Base-by-base conservation (phyloP, 2,113 vertebrate genomes). In the Hemichromis elongatus region DNA sequence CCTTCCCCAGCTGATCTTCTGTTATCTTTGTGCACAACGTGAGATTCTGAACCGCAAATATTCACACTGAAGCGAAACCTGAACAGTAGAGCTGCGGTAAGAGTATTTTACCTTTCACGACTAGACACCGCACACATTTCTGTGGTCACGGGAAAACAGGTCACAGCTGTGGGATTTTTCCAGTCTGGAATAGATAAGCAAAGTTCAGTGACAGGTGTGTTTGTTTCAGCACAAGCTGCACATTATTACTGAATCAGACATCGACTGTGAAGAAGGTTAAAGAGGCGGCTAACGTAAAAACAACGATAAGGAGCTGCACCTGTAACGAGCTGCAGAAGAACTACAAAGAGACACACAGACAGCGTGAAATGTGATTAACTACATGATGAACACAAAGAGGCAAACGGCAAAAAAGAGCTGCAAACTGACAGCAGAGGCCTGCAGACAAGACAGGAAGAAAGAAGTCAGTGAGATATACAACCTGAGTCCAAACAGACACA, bases 161-260 rank as follows among this genome's bases (percentile, higher is more conserved):
- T 50, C 42, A 73, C 42, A 73, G 6, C 68, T 73, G 42, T 42
- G 50, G 42, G 68, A 73, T 28, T 19, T 26, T 5, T 19, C 37
- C 24, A 73, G 0, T 19, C 16, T 30, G 24, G 5, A 0, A 30
- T 11, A 50, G 42, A 73, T 16, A 19, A 55, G 30, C 3, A 40
- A 56, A 42, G 33, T 24, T 79, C 13, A 79, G 35, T 21, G 77
- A 55, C 73, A 55, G 77, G 33, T 40, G 77, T 5, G 21, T 40
- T 56, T 0, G 53, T 79, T 45, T 73, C 40, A 1, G 1, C 42
- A 21, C 66, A 50, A 45, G 68, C 68, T 73, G 42, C 42, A 73
- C 1, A 47, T 40, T 0, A 0, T 30, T 5, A 45, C 68, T 3
- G 3, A 73, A 2, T 28, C 42, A 52, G 7, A 19, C 50, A 47